These are phyloP conservation scores for Anoncus sp. DNA, from an alignment of 2,888 invertebrate genomes.

Conservation along the genomic window DNA sequence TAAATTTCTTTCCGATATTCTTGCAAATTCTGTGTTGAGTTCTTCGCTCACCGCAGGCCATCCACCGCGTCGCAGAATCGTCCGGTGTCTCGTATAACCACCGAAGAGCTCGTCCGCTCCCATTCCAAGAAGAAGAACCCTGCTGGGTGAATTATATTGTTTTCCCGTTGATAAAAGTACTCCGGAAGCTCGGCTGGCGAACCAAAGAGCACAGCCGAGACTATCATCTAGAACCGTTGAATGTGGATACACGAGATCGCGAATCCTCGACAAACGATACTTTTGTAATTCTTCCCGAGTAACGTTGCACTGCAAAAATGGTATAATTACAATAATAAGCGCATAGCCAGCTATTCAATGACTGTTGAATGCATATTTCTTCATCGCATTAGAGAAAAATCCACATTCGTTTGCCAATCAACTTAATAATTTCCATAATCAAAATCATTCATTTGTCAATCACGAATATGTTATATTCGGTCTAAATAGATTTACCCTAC, in stretches of 20 bases:
- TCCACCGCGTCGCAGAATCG: constrained; percentile 86
- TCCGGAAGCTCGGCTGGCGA: constrained; percentile 92
- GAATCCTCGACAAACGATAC: constrained; percentile 86
- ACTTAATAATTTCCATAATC: no score
- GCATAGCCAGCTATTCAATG: no score
- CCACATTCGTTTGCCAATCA: background rate
- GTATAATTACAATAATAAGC: constrained; percentile 14
- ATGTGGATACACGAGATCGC: constrained; percentile 93
- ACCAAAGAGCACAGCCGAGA: constrained; percentile 98
- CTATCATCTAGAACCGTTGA: constrained; percentile 97
- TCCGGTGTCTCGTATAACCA: constrained; percentile 96
- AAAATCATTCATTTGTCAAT: no score
- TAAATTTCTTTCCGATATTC: constrained; percentile 95
- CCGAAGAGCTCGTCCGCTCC: constrained; percentile 99
- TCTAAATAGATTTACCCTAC: background rate
- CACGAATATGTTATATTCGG: background rate
- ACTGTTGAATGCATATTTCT: no score
- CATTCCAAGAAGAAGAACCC: constrained; percentile 94
- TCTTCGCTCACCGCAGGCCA: constrained; percentile 85
- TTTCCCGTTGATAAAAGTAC: constrained; percentile 72
- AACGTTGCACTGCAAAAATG: constrained; percentile 87
- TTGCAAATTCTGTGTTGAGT: constrained; percentile 89
- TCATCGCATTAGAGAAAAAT: no score
- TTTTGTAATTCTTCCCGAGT: constrained; percentile 87
- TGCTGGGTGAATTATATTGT: constrained; percentile 85